Evolutionary conservation across 2,113 vertebrate genomes (phyloP), one percentile per base, ranked within the genome.

Genomic region (Onychostruthus taczanowskii): DNA sequence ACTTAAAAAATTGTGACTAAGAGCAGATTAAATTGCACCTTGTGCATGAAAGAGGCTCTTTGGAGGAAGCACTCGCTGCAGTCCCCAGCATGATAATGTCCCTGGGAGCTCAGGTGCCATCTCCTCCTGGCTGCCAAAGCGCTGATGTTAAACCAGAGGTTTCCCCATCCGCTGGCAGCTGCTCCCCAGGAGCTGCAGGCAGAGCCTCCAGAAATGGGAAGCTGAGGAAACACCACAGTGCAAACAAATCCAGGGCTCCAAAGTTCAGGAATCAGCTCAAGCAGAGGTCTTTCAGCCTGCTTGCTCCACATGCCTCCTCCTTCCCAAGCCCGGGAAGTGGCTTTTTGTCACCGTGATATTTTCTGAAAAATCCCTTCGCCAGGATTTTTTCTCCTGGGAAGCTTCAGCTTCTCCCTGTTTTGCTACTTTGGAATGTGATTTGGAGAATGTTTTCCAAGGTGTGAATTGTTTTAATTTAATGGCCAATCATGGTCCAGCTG

Each of bases 11-110:
- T 39, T 81, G 88, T 49, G 64, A 56, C 73, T 94, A 53, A 92
- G 88, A 96, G 90, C 76, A 61, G 85, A 84, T 72, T 56, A 84
- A 96, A 96, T 78, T 20, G 43, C 73, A 93, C 87, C 92, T 84
- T 81, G 52, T 84, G 79, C 90, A 85, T 90, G 75, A 31, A 74
- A 52, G 68, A 86, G 68, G 68, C 73, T 87, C 85, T 87, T 92
- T 52, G 64, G 43, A 53, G 88, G 88, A 81, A 90, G 61, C 72
- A 20, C 9, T 94, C 3, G 0, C 46, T 52, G 59, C 79, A 52
- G 83, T 28, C 90, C 26, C 52, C 70, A 84, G 90, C 88, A 90
- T 61, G 46, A 61, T 22, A 80, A 90, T 22, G 39, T 63, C 37
- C 31, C 89, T 11, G 61, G 59, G 72, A 90, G 78, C 88, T 86